Evolutionary conservation across 2,797 vertebrate species (phyloP).

Genomic region (Poeciliopsis presidionis): DNA sequence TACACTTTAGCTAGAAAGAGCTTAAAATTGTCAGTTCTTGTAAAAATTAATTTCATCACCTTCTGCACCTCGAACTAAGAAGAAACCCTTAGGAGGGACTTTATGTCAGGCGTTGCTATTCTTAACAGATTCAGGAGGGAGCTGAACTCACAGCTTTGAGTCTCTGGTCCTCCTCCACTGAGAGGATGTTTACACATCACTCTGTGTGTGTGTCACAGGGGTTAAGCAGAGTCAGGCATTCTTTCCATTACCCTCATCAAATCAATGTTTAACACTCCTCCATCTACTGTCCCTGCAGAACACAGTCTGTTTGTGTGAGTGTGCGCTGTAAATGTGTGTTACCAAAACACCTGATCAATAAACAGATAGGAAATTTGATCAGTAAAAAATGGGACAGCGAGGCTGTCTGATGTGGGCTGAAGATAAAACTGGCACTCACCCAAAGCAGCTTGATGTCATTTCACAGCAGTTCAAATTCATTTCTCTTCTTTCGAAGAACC

Average conservation of each 20-base stretch:
- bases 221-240: slow-evolving; percentile 77
- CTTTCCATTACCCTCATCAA: slow-evolving; percentile 84
- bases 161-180: slow-evolving; percentile 64
- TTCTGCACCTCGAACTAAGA: slow-evolving; percentile 24
- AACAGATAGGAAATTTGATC: slow-evolving; percentile 53
- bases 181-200: slow-evolving; percentile 71
- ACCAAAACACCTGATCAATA: slow-evolving; percentile 45
- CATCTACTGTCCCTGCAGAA: slow-evolving; percentile 44
- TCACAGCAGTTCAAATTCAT: slow-evolving; percentile 15
- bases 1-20: background rate
- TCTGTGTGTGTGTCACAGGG: slow-evolving; percentile 61
- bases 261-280: slow-evolving; percentile 75
- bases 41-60: background rate
- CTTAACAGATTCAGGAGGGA: slow-evolving; percentile 49
- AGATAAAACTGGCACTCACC: slow-evolving; percentile 26
- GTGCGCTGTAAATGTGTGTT: slow-evolving; percentile 21
- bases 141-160: slow-evolving; percentile 53
- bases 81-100: slow-evolving; percentile 15
- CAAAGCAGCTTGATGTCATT: slow-evolving; percentile 24
- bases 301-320: slow-evolving; percentile 21
- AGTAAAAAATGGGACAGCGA: slow-evolving; percentile 49
- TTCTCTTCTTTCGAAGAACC: background rate
- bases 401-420: slow-evolving; percentile 30
- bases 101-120: slow-evolving; percentile 38
- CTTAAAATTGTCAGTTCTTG: background rate